Percentiles rank a stretch among this genome's conserved stretches.
Conservation (phyloP, 1,140 invertebrate species). For the Amyelois transitella region DNA sequence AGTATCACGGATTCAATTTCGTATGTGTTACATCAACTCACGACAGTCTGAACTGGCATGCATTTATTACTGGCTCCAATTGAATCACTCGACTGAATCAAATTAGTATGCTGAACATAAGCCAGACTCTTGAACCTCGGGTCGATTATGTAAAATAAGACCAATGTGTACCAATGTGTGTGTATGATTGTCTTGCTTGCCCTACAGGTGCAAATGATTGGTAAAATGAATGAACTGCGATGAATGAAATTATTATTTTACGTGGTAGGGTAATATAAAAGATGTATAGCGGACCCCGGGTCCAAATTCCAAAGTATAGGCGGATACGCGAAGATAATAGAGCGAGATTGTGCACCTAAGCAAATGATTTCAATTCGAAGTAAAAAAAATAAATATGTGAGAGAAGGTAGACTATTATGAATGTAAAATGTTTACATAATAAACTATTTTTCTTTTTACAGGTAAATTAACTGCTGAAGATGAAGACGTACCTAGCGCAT, state of each 20-base stretch:
- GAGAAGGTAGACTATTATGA: no score
- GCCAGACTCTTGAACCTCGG: background rate
- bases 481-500: constrained; percentile 28
- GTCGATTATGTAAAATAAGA: background rate
- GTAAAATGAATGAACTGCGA: no score
- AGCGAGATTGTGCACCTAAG: no score
- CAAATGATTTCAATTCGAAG: no score
- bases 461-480: constrained; percentile 56
- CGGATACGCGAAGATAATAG: no score
- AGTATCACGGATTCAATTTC: background rate
- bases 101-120: background rate
- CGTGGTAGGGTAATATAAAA: no score
- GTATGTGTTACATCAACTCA: background rate
- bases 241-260: no score
- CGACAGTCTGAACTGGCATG: background rate
- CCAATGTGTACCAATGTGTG: background rate
- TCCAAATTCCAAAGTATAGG: no score
- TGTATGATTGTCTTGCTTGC: background rate
- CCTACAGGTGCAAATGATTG: no score
- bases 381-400: no score
- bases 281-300: no score
- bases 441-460: constrained; percentile 23
- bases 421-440: background rate
- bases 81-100: no score
- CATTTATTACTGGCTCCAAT: background rate